These are phyloP conservation scores for Zingel zingel DNA, from an alignment of 2,113 vertebrate species.

Conservation along the genomic window DNA sequence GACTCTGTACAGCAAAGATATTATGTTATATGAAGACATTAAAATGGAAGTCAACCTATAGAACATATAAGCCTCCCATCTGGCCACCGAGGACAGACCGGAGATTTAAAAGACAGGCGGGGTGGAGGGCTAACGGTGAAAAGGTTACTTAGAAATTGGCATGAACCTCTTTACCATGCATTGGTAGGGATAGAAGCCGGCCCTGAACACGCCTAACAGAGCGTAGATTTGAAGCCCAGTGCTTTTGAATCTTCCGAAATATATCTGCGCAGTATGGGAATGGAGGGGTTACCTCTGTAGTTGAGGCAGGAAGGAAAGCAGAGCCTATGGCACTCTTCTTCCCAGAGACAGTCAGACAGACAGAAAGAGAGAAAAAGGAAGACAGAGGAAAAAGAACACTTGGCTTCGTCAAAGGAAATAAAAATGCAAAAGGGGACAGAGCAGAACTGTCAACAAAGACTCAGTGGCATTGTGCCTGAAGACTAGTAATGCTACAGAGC, in stretches of 20 bases:
- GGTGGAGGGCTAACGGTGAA: conserved; percentile 36
- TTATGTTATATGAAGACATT: conserved; percentile 16
- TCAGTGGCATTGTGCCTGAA: neutral
- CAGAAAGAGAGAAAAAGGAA: neutral
- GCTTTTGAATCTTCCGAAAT: conserved; percentile 56
- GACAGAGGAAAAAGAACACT: neutral
- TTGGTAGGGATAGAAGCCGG: conserved; percentile 51
- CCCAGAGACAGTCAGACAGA: conserved; percentile 2
- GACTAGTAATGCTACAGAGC: neutral
- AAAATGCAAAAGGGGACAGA: conserved; percentile 47
- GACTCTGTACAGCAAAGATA: conserved; percentile 9
- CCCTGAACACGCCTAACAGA: conserved; percentile 46
- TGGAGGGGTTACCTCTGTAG: conserved; percentile 39
- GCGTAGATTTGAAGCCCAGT: conserved; percentile 65
- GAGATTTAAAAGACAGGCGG: conserved; percentile 19
- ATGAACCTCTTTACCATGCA: conserved; percentile 65
- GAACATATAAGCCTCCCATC: conserved; percentile 34
- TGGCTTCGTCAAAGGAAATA: conserved; percentile 49
- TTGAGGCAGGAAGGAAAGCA: conserved; percentile 36
- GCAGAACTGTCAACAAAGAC: conserved; percentile 37
- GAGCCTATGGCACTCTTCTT: conserved; percentile 26
- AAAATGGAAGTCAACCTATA: conserved; percentile 19
- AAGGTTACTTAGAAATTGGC: conserved; percentile 65
- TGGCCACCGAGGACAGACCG: neutral
- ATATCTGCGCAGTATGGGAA: conserved; percentile 21